Base-by-base conservation (phyloP, 2,797 vertebrate genomes). In the Sebastes nivosus region DNA sequence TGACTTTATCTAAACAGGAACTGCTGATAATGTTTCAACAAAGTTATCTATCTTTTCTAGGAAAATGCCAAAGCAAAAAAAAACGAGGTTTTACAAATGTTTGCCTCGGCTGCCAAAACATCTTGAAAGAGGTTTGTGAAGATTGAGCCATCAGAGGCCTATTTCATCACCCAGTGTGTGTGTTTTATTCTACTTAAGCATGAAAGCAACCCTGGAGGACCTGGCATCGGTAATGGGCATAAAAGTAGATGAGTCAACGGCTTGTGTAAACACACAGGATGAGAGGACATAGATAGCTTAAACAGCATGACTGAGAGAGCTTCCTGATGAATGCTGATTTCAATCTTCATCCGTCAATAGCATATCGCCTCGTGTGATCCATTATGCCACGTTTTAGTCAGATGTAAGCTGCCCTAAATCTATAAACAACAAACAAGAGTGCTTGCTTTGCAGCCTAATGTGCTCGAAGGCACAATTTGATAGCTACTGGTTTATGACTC, bases 261-360 rank as follows among this genome's bases (percentile, higher is more conserved):
- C 73, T 76, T 61, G 82, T 67, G 76, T 90, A 89, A 87, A 91
- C 80, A 85, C 57, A 79, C 14, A 50, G 46, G 46, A 88, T 20
- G 8, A 18, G 70, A 67, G 72, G 77, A 75, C 64, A 55, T 11
- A 69, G 87, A 89, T 67, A 79, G 58, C 75, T 83, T 85, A 80
- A 93, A 81, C 72, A 78, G 83, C 81, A 32, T 55, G 71, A 81
- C 66, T 36, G 73, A 87, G 36, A 30, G 67, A 78, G 80, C 83
- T 85, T 88, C 83, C 82, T 60, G 74, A 72, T 79, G 79, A 85
- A 91, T 84, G 75, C 79, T 86, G 86, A 91, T 92, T 81, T 92
- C 65, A 68, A 80, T 87, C 87, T 81, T 85, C 52, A 72, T 83
- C 75, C 67, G 18, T 80, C 83, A 50, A 64, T 5, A 63, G 83